Base-by-base conservation (phyloP, 2,888 invertebrate species). In the Drosophila vallismaia region DNA sequence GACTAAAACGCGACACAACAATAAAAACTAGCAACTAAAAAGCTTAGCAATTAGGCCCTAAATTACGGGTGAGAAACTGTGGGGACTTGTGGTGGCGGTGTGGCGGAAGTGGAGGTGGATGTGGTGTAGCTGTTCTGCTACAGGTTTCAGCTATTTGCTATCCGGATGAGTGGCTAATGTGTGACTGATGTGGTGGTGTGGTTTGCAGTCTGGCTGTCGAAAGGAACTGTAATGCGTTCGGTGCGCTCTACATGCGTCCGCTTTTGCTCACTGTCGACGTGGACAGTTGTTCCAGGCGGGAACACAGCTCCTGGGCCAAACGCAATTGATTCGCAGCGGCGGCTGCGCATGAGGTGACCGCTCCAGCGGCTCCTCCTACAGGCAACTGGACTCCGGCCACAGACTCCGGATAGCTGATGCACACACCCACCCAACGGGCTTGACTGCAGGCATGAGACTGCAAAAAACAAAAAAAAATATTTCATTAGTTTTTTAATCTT, bases 381-480 rank as follows among this genome's bases (percentile, higher is more conserved):
- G 89, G 88, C 54, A 88, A 8, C 64, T 88, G 82, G 33, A 75
- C 81, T 36, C 77, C 82, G 54, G 78, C 57, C 67, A 81, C 74
- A 14, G 88, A 88, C 74, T 91, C 91, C 40, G 88, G 93, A 88
- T 78, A 93, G 90, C 79, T 93, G 87, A 89, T 91, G 88, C 95
- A 95, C 73, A 94, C 93, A 49, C 95, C 95, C 85, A 93, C 92
- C 95, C 95, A 95, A 80, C 94, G 94, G 71, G 95, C 95, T 91
- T 95, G 95, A 71, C 94, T 93, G 86, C 94, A 94, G 56, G 94
- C 94, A 90, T 95, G 95, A 49, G 95, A 94, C 95, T 95, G 92
- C 60, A 93, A 90, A 56, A 51, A 74, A 62, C 74, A 56, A 66
- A 31, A 59, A 56, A 29, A 2, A 9, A 46, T 19, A 5, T 4